Evolutionary conservation across 2,797 vertebrate genomes (phyloP).

Genomic region (Phataginus tetradactyla): DNA sequence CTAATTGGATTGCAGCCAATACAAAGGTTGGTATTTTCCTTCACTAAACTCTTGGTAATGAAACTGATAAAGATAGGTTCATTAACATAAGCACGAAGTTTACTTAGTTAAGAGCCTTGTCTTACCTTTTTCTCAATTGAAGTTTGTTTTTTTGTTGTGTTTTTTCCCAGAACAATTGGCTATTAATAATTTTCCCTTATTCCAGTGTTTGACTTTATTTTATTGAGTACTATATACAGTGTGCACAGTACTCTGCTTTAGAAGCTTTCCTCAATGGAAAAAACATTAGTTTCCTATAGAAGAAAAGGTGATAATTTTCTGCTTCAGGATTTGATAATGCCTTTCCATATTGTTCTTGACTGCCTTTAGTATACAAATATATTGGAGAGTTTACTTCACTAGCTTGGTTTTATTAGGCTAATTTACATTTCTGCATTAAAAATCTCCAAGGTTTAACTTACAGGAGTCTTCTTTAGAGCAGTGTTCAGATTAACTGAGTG

Average conservation of each 20-base stretch:
- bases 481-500: slow-evolving; percentile 62
- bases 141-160: not conserved
- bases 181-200: not conserved
- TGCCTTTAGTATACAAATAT: not conserved
- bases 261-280: slow-evolving; percentile 31
- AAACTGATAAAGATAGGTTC: not conserved
- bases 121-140: not conserved
- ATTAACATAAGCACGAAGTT: not conserved
- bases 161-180: not conserved
- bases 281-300: not conserved
- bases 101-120: not conserved
- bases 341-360: not conserved
- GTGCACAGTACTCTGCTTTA: not conserved
- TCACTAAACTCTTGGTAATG: slow-evolving; percentile 32
- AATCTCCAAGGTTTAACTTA: not conserved
- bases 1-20: slow-evolving; percentile 99
- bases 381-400: slow-evolving; percentile 1
- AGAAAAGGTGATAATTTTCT: slow-evolving; percentile 30
- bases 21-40: slow-evolving; percentile 92
- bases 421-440: slow-evolving; percentile 68
- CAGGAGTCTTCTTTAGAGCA: slow-evolving; percentile 62
- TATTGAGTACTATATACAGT: not conserved
- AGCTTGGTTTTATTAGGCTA: slow-evolving; percentile 60
- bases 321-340: slow-evolving; percentile 47
- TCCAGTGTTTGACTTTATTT: slow-evolving; percentile 9